phyloP scores from a whole-genome alignment of 1,140 invertebrate species.

The Temnothorax curvispinosus region DNA sequence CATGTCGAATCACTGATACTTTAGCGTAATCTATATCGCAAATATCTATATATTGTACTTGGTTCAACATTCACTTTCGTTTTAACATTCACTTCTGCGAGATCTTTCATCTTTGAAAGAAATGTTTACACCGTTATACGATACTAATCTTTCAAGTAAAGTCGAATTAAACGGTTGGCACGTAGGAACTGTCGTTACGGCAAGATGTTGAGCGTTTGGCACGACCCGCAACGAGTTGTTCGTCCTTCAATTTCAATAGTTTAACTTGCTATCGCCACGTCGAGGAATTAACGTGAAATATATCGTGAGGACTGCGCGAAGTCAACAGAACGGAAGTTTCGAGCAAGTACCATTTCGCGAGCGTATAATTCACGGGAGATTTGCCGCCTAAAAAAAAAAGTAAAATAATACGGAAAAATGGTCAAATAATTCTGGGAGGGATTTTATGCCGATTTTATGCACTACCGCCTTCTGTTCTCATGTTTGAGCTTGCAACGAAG shows the following conservation, averaged over 20 bases:
- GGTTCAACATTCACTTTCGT: background rate
- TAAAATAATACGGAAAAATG: constrained; percentile 17
- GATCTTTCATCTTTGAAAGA: background rate
- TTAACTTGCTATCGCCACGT: constrained; percentile 18
- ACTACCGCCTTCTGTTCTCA: background rate
- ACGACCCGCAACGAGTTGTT: constrained; percentile 33
- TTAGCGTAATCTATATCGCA: background rate
- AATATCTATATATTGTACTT: background rate
- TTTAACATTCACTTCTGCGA: background rate
- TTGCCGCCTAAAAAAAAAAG: background rate
- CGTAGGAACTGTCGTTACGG: constrained; percentile 48
- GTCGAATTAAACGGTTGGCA: background rate
- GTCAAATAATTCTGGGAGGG: background rate
- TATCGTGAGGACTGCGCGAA: constrained; percentile 9
- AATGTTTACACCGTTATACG: background rate
- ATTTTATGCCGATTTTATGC: constrained; percentile 2
- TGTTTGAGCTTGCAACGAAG: background rate
- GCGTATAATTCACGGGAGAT: constrained; percentile 33
- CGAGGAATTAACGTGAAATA: constrained; percentile 50
- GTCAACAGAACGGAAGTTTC: constrained; percentile 29
- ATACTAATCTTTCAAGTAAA: constrained; percentile 3
- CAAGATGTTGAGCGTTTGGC: constrained; percentile 47
- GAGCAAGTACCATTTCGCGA: constrained; percentile 25
- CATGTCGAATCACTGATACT: background rate
- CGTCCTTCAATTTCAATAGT: constrained; percentile 47